Evolutionary conservation across 1,140 invertebrate species (phyloP).

Genomic region (Sinella curviseta): DNA sequence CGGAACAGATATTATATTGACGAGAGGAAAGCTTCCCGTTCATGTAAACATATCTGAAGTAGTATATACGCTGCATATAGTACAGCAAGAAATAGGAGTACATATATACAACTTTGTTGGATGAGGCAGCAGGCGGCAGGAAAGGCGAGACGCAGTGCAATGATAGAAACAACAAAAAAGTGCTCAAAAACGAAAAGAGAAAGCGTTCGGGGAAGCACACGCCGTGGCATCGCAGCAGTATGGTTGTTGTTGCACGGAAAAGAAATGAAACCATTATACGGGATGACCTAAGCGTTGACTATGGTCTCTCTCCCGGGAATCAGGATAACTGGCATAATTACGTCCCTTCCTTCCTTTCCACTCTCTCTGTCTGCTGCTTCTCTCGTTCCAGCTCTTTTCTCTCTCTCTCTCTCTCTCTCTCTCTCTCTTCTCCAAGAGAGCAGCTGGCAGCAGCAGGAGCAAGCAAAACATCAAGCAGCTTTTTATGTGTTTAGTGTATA

Average conservation of each 20-base stretch:
- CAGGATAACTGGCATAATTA: constrained; percentile 26
- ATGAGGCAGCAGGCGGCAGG: too few species aligned
- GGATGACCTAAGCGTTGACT: constrained; percentile 26
- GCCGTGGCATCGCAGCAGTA: too few species aligned
- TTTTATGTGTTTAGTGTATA: too few species aligned
- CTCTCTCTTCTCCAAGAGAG: neutral
- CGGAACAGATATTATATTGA: too few species aligned
- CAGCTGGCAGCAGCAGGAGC: constrained; percentile 16
- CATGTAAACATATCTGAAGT: too few species aligned
- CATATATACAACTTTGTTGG: too few species aligned
- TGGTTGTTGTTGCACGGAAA: neutral
- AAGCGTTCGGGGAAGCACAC: neutral
- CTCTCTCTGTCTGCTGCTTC: neutral
- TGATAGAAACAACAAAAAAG: constrained; percentile 1
- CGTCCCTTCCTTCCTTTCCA: constrained; percentile 21
- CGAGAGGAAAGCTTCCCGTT: too few species aligned
- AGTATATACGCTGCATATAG: too few species aligned
- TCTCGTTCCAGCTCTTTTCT: too few species aligned
- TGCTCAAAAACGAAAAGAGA: neutral
- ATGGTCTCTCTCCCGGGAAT: constrained; percentile 18
- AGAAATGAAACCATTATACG: constrained; percentile 23
- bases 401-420: too few species aligned
- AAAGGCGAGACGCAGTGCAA: neutral
- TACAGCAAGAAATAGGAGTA: too few species aligned
- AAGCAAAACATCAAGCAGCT: neutral